These are phyloP conservation scores for Gymnocypris eckloni DNA, from an alignment of 2,797 vertebrate genomes.

Conservation along the genomic window DNA sequence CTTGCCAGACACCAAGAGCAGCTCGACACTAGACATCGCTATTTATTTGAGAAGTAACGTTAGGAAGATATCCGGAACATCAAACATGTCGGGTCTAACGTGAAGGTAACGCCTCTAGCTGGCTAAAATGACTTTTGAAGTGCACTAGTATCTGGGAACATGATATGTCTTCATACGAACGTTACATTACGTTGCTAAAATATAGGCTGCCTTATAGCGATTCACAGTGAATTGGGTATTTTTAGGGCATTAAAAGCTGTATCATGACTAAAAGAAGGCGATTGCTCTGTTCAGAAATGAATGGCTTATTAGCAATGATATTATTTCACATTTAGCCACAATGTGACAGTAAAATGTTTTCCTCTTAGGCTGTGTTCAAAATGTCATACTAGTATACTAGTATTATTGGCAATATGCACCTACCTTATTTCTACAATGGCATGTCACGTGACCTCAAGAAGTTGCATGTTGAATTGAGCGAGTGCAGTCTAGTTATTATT, in stretches of 20 bases:
- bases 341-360: not conserved
- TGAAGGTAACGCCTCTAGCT: conserved; percentile 39
- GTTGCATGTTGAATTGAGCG: not conserved
- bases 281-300: not conserved
- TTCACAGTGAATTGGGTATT: not conserved
- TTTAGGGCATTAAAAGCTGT: not conserved
- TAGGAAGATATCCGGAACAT: not conserved
- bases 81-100: conserved; percentile 28
- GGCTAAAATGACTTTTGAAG: not conserved
- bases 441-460: not conserved
- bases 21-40: not conserved
- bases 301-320: not conserved
- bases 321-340: not conserved
- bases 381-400: not conserved
- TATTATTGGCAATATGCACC: not conserved
- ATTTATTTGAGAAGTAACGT: not conserved
- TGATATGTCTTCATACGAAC: not conserved
- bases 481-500: not conserved
- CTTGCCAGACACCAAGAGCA: conserved; percentile 10
- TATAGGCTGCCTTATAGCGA: not conserved
- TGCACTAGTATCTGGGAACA: not conserved
- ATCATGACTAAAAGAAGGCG: not conserved
- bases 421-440: not conserved
- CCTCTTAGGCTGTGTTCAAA: not conserved
- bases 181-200: too few species aligned